A percentile compares a stretch with the other conserved stretches of the same genome.
Evolutionary conservation across 2,888 invertebrate species (phyloP).

Genomic region (Noctua janthina): DNA sequence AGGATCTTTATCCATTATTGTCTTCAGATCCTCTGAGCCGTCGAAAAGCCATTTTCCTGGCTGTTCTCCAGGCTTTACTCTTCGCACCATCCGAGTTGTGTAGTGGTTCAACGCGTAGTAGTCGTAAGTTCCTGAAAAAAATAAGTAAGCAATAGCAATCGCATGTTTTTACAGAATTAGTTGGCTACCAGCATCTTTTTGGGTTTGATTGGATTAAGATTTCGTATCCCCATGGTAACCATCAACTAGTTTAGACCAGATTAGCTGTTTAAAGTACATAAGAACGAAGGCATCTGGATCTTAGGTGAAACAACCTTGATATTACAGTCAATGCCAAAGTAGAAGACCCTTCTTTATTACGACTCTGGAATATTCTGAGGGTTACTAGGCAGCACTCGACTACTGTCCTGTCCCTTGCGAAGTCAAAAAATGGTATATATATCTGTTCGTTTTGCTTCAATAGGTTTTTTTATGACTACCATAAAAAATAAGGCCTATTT

Average conservation of each 20-base stretch:
- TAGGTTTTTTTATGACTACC: neutral
- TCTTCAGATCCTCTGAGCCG: constrained; percentile 65
- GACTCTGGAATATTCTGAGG: neutral
- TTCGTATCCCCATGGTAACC: neutral
- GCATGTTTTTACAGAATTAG: neutral
- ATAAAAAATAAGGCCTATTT: neutral
- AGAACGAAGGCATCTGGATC: neutral
- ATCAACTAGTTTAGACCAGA: neutral
- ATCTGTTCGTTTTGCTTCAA: neutral
- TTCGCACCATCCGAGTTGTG: constrained; percentile 72
- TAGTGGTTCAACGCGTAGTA: constrained; percentile 89
- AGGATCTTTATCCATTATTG: constrained; percentile 47
- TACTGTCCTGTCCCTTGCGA: neutral
- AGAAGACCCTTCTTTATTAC: neutral
- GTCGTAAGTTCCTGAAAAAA: constrained; percentile 78
- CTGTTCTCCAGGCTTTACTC: constrained; percentile 54
- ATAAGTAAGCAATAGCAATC: neutral
- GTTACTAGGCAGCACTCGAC: neutral
- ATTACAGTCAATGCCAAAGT: neutral
- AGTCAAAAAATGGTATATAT: neutral
- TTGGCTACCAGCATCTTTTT: too few species aligned
- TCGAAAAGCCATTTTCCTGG: constrained; percentile 66
- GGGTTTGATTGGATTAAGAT: neutral
- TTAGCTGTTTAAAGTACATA: neutral
- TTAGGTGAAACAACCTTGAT: neutral